Evolutionary conservation across 2,113 vertebrate genomes (phyloP).

Genomic region (Dipodomys ordii): DNA sequence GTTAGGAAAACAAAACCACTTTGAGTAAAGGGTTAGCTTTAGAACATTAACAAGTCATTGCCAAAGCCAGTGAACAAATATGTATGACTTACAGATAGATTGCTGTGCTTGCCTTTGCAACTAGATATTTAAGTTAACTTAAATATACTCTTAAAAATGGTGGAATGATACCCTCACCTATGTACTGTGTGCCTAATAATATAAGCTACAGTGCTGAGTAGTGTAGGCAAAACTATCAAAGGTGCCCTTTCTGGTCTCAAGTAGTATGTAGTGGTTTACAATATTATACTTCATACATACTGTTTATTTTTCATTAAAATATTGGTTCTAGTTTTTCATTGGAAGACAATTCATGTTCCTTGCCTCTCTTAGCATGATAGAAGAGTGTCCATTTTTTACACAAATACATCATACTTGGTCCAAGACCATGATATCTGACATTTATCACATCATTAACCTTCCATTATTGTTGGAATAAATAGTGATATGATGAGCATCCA

Average conservation of each 20-base stretch:
- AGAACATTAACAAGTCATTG: background rate
- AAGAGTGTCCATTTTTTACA: background rate
- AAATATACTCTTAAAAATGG: background rate
- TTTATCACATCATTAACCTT: background rate
- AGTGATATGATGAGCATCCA: background rate
- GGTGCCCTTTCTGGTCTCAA: background rate
- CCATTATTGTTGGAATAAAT: conserved; percentile 4
- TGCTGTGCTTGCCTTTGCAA: too few relatives aligned
- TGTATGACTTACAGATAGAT: too few relatives aligned
- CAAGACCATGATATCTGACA: background rate
- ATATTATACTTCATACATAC: background rate
- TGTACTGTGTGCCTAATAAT: background rate
- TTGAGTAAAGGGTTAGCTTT: background rate
- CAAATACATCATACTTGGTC: background rate
- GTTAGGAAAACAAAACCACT: background rate
- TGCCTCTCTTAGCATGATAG: background rate
- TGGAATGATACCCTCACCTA: background rate
- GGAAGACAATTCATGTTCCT: background rate
- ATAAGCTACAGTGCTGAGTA: background rate
- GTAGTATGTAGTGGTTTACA: background rate
- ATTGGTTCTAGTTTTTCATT: background rate
- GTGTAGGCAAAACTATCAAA: background rate
- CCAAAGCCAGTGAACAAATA: too few relatives aligned
- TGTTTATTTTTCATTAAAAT: conserved; percentile 23
- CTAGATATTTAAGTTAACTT: background rate